These are phyloP conservation scores for Rhegmatorhina hoffmannsi DNA, from an alignment of 2,113 vertebrate genomes.

Conservation along the genomic window DNA sequence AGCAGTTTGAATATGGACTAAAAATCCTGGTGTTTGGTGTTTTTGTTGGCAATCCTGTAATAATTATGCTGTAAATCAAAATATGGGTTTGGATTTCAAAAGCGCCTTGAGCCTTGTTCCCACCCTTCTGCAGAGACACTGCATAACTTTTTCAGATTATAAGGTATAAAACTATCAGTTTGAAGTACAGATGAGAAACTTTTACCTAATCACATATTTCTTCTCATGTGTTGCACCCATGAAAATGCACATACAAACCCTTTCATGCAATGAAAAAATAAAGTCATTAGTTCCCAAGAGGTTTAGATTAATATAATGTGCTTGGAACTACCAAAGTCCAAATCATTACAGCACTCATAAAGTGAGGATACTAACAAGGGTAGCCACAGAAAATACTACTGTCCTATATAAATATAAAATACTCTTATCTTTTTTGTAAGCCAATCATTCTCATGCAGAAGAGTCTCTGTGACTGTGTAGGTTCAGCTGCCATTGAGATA, in stretches of 20 bases:
- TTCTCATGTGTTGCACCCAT: neutral
- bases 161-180: neutral
- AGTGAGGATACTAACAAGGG: neutral
- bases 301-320: neutral
- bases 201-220: neutral
- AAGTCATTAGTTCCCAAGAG: neutral
- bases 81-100: neutral
- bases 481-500: neutral
- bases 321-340: neutral
- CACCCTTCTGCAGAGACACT: neutral
- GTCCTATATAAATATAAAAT: neutral
- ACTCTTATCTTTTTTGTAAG: neutral
- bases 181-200: neutral
- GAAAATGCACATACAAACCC: neutral
- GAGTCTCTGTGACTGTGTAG: neutral
- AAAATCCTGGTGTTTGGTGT: neutral
- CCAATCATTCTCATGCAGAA: neutral
- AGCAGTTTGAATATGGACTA: conserved; percentile 15
- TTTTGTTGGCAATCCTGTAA: conserved; percentile 11
- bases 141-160: neutral
- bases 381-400: neutral
- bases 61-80: conserved; percentile 35
- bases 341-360: neutral
- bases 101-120: conserved; percentile 2
- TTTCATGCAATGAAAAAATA: neutral